Conservation (phyloP, 2,113 vertebrate species). For the Motacilla alba region DNA sequence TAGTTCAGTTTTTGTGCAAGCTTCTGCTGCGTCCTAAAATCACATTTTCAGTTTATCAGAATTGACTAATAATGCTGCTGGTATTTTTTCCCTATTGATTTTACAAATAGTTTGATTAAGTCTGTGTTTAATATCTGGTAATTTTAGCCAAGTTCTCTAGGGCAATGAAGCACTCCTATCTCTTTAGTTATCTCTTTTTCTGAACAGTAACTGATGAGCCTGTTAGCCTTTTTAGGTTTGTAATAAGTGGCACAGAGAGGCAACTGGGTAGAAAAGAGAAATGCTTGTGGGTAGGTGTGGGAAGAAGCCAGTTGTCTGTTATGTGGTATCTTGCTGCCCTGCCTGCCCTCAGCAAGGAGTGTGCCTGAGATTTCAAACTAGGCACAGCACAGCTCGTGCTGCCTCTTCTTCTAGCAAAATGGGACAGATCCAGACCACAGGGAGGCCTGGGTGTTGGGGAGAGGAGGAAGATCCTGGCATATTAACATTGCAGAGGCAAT, state of each 20-base stretch:
- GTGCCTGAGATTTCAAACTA: not conserved
- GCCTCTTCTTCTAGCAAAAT: not conserved
- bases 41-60: not conserved
- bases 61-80: not conserved
- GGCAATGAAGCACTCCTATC: not conserved
- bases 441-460: not conserved
- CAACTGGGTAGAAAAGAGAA: not conserved
- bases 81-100: not conserved
- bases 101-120: not conserved
- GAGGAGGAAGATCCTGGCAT: not conserved
- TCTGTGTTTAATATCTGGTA: not conserved
- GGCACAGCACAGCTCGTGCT: not conserved
- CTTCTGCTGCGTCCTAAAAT: not conserved
- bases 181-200: not conserved
- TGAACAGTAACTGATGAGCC: not conserved
- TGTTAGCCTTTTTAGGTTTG: not conserved
- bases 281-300: not conserved
- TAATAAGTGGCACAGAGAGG: not conserved
- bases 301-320: not conserved
- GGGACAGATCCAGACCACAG: not conserved
- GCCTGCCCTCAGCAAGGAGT: not conserved
- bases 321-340: not conserved
- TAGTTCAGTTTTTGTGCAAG: not conserved
- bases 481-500: not conserved
- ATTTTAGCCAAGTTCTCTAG: not conserved